These are phyloP conservation scores for Hydra vulgaris DNA, from an alignment of 30 jellyfish, hydroid and myxozoan genomes.

Conservation along the genomic window DNA sequence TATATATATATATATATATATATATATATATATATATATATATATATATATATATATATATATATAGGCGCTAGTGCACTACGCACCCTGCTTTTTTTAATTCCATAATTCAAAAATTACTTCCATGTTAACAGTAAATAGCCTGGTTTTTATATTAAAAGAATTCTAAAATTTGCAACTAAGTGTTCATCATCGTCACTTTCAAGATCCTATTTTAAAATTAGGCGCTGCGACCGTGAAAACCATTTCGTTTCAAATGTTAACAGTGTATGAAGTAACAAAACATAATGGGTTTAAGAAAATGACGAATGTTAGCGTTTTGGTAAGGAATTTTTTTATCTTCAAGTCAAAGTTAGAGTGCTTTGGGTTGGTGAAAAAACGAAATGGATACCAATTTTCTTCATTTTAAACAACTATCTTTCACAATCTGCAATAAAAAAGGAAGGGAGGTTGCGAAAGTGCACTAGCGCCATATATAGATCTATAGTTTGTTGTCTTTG, in stretches of 20 bases:
- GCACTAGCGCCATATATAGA: not conserved
- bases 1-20: too few relatives aligned
- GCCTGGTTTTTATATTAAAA: too few relatives aligned
- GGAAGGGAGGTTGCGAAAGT: not conserved
- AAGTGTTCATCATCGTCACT: not conserved
- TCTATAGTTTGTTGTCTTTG: too few relatives aligned
- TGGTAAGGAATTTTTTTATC: not conserved
- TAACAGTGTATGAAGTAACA: not conserved
- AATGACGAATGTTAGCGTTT: not conserved
- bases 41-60: too few relatives aligned
- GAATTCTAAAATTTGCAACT: not conserved
- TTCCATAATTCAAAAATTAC: too few relatives aligned
- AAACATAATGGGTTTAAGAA: not conserved
- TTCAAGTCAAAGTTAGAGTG: not conserved
- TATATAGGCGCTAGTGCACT: too few relatives aligned
- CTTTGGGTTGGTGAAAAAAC: not conserved
- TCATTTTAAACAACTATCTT: not conserved
- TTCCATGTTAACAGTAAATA: too few relatives aligned
- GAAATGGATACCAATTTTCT: not conserved
- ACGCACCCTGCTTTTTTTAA: too few relatives aligned
- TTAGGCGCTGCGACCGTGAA: not conserved
- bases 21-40: too few relatives aligned
- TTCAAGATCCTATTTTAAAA: not conserved
- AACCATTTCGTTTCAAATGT: not conserved
- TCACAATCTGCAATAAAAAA: not conserved